Evolutionary conservation across 2,797 vertebrate species (phyloP).

Genomic region (Buceros bicornis): DNA sequence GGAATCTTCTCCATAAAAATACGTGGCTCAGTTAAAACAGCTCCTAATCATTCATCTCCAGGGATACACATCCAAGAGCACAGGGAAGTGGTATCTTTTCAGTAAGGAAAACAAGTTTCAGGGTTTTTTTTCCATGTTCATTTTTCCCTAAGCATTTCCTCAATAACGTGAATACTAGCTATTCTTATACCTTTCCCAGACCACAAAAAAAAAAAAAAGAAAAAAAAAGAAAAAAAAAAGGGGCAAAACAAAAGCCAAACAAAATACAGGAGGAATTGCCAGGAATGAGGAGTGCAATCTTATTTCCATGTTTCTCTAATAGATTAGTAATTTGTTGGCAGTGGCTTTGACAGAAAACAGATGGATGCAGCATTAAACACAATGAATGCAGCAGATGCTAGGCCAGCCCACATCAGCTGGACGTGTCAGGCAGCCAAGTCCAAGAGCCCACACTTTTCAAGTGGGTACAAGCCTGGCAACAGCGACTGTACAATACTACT

Average conservation of each 20-base stretch:
- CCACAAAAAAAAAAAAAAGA: background rate
- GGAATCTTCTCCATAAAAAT: slow-evolving; percentile 50
- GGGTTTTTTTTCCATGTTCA: background rate
- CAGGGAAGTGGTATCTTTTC: background rate
- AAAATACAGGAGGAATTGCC: slow-evolving; percentile 83
- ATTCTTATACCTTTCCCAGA: slow-evolving; percentile 28
- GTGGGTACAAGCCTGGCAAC: slow-evolving; percentile 79
- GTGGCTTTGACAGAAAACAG: slow-evolving; percentile 87
- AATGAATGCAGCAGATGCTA: slow-evolving; percentile 92
- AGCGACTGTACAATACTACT: slow-evolving; percentile 42
- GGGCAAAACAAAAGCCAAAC: slow-evolving; percentile 76
- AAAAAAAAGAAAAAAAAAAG: background rate
- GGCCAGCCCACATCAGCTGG: slow-evolving; percentile 86
- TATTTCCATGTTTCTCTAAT: slow-evolving; percentile 89
- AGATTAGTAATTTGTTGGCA: slow-evolving; percentile 90
- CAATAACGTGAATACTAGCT: slow-evolving; percentile 19
- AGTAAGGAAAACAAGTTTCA: slow-evolving; percentile 27
- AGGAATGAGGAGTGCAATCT: slow-evolving; percentile 83
- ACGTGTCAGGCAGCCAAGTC: slow-evolving; percentile 80
- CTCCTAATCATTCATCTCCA: slow-evolving; percentile 54
- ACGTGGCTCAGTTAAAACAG: slow-evolving; percentile 41
- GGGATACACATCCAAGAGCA: slow-evolving; percentile 10
- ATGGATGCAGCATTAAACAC: slow-evolving; percentile 91
- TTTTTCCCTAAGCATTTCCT: background rate
- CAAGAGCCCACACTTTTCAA: slow-evolving; percentile 80